Evolutionary conservation across 2,888 invertebrate genomes (phyloP), one percentile per base, ranked within the genome.

Genomic region (Spialia ferax): DNA sequence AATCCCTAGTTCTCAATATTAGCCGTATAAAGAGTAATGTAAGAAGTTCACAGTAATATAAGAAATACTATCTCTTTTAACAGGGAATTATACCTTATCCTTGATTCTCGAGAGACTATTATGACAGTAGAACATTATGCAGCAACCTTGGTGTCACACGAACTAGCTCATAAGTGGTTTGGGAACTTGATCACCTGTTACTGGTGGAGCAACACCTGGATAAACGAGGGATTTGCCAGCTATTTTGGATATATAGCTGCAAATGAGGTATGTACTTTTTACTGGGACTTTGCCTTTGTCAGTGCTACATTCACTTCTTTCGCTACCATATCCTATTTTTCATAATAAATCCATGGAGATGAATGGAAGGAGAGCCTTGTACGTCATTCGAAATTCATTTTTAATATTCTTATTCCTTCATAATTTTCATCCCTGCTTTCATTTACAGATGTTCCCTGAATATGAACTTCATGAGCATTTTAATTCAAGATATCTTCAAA

Each of bases 141-240:
- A 15, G 93, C 94, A 0, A 95, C 93, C 0, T 82, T 94, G 0
- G 85, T 95, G 6, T 89, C 95, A 0, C 95, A 95, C 71, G 95
- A 95, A 72, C 89, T 95, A n/a, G 93, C 94, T 0, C 98, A 98
- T 79, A 96, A 96, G 88, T 97, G 97, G 97, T 97, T 97, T 77
- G 97, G 97, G 0, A 96, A 97, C 80, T 84, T 95, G 50, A 95
- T 97, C 11, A 96, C 96, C 1, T 94, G 95, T 50, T 91, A 93
- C 72, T 97, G 96, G 96, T 97, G 97, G 97, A 94, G 94, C 20
- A 95, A 94, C 69, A 93, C 96, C 0, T 97, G 97, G 96, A 91
- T 97, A 18, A 97, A 96, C 76, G 97, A 97, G 81, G 97, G 95
- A 0, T 96, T 96, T 75, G 97, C 97, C 0, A 95, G 94, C 68